Percentiles rank a stretch among this genome's conserved stretches.
phyloP scores from a whole-genome alignment of 2,888 invertebrate species.

The Blastobasis lacticolella region DNA sequence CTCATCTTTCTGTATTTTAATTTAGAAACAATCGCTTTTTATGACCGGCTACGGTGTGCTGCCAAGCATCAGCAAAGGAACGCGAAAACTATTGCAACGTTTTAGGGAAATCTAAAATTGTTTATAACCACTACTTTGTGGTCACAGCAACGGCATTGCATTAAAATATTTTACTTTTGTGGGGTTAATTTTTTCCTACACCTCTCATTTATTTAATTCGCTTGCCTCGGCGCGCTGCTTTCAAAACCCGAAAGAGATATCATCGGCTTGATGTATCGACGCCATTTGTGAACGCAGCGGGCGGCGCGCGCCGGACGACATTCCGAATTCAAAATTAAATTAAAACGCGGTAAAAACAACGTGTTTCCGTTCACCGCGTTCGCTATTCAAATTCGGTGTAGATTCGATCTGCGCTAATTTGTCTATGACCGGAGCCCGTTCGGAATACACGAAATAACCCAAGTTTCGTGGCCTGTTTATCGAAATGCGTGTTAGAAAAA shows the following conservation, averaged over 20 bases:
- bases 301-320: conserved; percentile 52
- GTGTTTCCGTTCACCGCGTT: conserved; percentile 54
- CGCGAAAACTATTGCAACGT: too few species aligned
- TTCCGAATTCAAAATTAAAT: conserved; percentile 69
- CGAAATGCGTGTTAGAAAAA: conserved; percentile 17
- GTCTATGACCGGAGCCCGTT: conserved; percentile 48
- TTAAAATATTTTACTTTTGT: conserved; percentile 40
- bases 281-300: conserved; percentile 67
- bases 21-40: too few species aligned
- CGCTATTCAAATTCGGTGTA: conserved; percentile 51
- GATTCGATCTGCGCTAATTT: conserved; percentile 70
- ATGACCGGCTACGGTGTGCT: too few species aligned
- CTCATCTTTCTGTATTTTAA: too few species aligned
- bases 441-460: conserved; percentile 16
- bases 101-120: too few species aligned
- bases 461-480: conserved; percentile 15
- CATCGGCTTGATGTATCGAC: conserved; percentile 68
- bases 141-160: conserved; percentile 12
- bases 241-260: conserved; percentile 71
- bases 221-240: conserved; percentile 48
- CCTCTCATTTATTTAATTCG: conserved; percentile 55
- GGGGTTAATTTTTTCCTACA: conserved; percentile 39
- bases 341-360: conserved; percentile 70
- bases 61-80: too few species aligned
- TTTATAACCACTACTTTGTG: too few species aligned